Base-by-base conservation (phyloP, 2,113 vertebrate species). In the Heterochromis multidens region DNA sequence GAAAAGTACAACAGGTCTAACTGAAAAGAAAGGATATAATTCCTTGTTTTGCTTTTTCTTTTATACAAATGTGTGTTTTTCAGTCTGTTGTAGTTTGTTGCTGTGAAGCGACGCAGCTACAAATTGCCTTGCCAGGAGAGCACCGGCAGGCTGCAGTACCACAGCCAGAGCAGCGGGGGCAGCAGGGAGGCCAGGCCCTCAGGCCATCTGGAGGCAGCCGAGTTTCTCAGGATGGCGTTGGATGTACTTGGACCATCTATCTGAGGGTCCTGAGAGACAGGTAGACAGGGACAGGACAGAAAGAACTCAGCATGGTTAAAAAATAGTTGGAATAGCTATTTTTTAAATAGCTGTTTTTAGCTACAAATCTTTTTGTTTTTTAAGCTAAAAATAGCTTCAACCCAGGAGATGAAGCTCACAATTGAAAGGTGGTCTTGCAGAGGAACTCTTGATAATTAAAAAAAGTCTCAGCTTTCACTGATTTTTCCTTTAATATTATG, bases 41-140 rank as follows among this genome's bases (percentile, higher is more conserved):
- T 88, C 91, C 81, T 82, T 80, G 57, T 86, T 90, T 85, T 85
- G 63, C 85, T 72, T 89, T 82, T 91, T 86, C 82, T 93, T 95
- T 93, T 93, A 70, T 95, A 95, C 93, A 95, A 95, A 95, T 93
- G 86, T 86, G 77, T 89, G 79, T 93, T 79, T 86, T 72, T 93
- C 92, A 92, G 93, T 96, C 92, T 92, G 19, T 82, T 65, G 87
- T 54, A 67, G 78, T 80, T 82, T 67, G 72, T 86, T 81, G 89
- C 80, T 78, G 77, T 43, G 61, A 72, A 33, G 86, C 77, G 12
- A 35, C 21, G 79, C 84, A 88, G 94, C 96, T 95, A 95, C 94
- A 96, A 95, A 52, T 61, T 33, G 59, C 79, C 54, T 1, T 40
- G 63, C 4, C 59, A 77, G 80, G 83, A 60, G 29, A 61, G 58